phyloP scores from a whole-genome alignment of 2,888 invertebrate species.

The Euclidia mi region DNA sequence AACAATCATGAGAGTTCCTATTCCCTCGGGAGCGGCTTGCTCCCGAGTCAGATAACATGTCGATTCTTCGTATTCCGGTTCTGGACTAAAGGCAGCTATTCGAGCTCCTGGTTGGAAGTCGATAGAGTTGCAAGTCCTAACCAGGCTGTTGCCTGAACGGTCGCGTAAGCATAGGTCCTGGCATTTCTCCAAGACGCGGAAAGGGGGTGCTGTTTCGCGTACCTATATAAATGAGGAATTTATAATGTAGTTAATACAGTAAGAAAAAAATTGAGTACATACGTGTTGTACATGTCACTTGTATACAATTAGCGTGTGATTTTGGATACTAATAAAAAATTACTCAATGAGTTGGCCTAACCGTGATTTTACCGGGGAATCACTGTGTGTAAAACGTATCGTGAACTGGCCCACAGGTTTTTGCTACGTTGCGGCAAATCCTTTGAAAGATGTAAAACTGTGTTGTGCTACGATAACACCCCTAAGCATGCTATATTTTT shows the following conservation, averaged over 20 bases:
- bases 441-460: too few relatives aligned
- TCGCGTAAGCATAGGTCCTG: constrained; percentile 96
- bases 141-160: constrained; percentile 95
- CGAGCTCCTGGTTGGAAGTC: constrained; percentile 97
- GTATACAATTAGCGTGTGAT: constrained; percentile 28
- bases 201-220: constrained; percentile 95
- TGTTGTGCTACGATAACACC: too few relatives aligned
- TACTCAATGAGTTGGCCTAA: too few relatives aligned
- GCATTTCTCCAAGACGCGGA: constrained; percentile 96
- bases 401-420: too few relatives aligned
- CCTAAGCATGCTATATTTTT: too few relatives aligned
- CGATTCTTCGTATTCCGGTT: constrained; percentile 96
- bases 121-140: constrained; percentile 96
- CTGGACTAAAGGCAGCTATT: constrained; percentile 94
- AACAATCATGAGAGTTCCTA: constrained; percentile 96
- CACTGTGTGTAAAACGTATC: too few relatives aligned
- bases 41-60: constrained; percentile 96
- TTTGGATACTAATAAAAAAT: too few relatives aligned
- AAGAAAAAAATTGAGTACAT: constrained; percentile 11
- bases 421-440: too few relatives aligned
- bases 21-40: constrained; percentile 96
- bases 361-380: too few relatives aligned
- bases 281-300: constrained; percentile 26
- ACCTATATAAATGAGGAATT: constrained; percentile 81
- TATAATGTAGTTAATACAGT: constrained; percentile 23